These are phyloP conservation scores for Galemys pyrenaicus DNA, from an alignment of 2,113 vertebrate genomes.

Conservation along the genomic window DNA sequence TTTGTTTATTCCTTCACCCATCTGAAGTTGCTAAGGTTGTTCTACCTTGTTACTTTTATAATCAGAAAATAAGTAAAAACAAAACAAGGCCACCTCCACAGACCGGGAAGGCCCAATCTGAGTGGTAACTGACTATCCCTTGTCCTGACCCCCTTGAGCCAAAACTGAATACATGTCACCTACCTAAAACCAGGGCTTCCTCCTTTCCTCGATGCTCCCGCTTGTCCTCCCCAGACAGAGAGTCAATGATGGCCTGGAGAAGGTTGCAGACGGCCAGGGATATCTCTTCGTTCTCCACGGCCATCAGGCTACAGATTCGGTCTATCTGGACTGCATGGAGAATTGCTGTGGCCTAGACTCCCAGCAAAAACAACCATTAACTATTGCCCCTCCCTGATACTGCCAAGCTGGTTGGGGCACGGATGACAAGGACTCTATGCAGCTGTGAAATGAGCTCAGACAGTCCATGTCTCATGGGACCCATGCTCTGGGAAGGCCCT, in stretches of 20 bases:
- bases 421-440: accelerated
- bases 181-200: slow-evolving; percentile 94
- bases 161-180: background rate
- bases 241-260: slow-evolving; percentile 93
- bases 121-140: background rate
- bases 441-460: background rate
- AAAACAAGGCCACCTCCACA: background rate
- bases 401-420: background rate
- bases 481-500: background rate
- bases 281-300: slow-evolving; percentile 92
- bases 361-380: background rate
- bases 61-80: background rate
- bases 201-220: slow-evolving; percentile 92
- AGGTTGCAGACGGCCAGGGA: slow-evolving; percentile 93
- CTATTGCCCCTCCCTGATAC: background rate
- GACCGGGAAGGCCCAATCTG: background rate
- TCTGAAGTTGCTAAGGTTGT: background rate
- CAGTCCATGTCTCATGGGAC: background rate
- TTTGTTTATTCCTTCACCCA: background rate
- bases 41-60: background rate
- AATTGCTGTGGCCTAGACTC: slow-evolving; percentile 91
- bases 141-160: background rate
- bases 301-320: slow-evolving; percentile 94
- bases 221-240: slow-evolving; percentile 91
- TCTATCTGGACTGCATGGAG: slow-evolving; percentile 90